These are phyloP conservation scores for Philereme vetulata DNA, from an alignment of 2,888 invertebrate genomes.

Conservation along the genomic window DNA sequence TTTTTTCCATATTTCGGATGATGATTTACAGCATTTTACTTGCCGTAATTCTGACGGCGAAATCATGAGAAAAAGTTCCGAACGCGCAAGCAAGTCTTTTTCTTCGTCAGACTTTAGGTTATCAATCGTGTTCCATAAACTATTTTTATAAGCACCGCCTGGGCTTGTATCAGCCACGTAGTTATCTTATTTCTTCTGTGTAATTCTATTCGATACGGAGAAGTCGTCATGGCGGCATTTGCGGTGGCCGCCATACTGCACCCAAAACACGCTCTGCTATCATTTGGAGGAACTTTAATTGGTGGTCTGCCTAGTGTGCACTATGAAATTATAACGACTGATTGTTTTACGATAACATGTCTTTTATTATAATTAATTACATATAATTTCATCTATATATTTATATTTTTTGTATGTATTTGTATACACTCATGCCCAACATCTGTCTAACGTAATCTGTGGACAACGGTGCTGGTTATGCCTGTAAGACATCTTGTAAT, in stretches of 20 bases:
- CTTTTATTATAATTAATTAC: too few relatives aligned
- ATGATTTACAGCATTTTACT: slow-evolving; percentile 2
- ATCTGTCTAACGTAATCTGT: too few relatives aligned
- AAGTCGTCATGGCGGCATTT: too few relatives aligned
- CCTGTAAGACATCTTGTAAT: too few relatives aligned
- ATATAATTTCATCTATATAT: too few relatives aligned
- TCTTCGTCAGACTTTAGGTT: neutral
- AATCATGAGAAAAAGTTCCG: neutral
- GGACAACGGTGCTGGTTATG: too few relatives aligned
- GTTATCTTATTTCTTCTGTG: slow-evolving; percentile 5
- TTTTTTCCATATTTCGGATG: slow-evolving; percentile 2
- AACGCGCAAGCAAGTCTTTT: neutral
- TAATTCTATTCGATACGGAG: neutral
- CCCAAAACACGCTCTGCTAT: neutral
- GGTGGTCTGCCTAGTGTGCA: too few relatives aligned
- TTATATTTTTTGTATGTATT: too few relatives aligned
- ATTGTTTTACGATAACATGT: too few relatives aligned
- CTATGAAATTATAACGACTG: too few relatives aligned
- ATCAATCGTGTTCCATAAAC: neutral
- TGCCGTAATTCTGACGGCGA: neutral
- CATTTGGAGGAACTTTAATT: neutral
- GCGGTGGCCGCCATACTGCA: neutral
- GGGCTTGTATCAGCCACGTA: slow-evolving; percentile 24
- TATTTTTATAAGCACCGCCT: neutral
- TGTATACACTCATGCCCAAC: too few relatives aligned